Conservation (phyloP, 2,797 vertebrate genomes). For the Chloroceryle amazona region DNA sequence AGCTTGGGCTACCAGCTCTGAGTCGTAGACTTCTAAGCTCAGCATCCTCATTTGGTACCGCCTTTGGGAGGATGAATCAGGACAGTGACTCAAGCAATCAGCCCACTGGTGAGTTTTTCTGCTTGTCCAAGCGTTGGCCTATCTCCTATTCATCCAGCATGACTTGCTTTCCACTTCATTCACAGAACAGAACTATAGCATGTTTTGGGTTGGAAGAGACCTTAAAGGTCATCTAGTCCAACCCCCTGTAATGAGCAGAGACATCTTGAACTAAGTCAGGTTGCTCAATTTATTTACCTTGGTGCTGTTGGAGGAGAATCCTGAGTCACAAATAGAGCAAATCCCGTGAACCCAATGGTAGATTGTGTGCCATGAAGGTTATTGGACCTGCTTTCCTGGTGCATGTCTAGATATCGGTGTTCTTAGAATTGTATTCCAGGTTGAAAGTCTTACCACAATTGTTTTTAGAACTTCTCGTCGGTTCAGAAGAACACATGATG, state of each 20-base stretch:
- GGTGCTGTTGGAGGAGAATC: background rate
- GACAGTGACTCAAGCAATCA: background rate
- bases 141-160: background rate
- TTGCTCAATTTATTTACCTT: background rate
- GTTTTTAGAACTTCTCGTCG: background rate
- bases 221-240: background rate
- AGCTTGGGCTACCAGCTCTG: background rate
- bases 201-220: background rate
- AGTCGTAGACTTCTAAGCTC: background rate
- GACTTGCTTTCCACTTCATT: background rate
- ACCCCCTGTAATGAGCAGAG: background rate
- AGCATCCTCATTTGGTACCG: background rate
- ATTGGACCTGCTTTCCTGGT: background rate
- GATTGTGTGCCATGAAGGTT: background rate
- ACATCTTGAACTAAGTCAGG: background rate
- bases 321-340: background rate
- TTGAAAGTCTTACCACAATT: background rate
- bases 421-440: background rate
- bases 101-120: constrained; percentile 45
- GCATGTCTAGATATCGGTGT: background rate
- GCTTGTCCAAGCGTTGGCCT: background rate
- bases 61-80: constrained; percentile 42
- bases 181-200: background rate
- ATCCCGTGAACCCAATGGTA: background rate
- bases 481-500: background rate